Base-by-base conservation (phyloP, 2,888 invertebrate genomes). In the Drosophila kokeensis region DNA sequence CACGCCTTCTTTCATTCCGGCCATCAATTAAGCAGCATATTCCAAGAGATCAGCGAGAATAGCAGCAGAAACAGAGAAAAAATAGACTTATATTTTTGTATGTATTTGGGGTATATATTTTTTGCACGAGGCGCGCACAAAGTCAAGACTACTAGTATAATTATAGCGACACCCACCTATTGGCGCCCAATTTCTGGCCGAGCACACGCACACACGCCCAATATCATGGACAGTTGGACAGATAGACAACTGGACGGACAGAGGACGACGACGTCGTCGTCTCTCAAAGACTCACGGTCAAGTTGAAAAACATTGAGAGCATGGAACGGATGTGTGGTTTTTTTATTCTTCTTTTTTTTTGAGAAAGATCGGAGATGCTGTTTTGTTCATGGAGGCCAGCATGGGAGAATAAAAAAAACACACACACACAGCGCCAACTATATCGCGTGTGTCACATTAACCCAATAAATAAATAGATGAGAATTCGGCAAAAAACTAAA, bases 161-260 rank as follows among this genome's bases (percentile, higher is more conserved):
- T 90, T 89, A 89, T 87, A 87, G 89, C 87, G 87, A 87, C 87
- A 90, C 87, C 90, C 90, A 90, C 87, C 89, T 90, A 90, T 89
- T 74, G 89, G 90, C 90, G 90, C 85, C 89, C 90, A 80, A 90
- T 76, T 87, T 84, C 76, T 73, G 55, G 70, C 71, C 65, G 69
- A 63, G 68, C 71, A 65, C 58, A 45, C 61, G 74, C 55, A 75
- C 71, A 55, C 65, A 73, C 52, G 65, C 62, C 63, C 57, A 66
- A 83, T 79, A 82, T 85, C 86, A 85, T 61, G 81, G 81, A 81
- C 79, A 59, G 48, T 42, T 55, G 38, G 38, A 40, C 40, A 11
- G 48, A 48, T 7, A 4, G 21, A 21, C 34, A 13, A 40, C 21
- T 40, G 21, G 45, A 32, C 53, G 36, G 68, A 75, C 76, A 48